Percentiles rank a stretch among this genome's conserved stretches.
Evolutionary conservation across 53 echinoderm and acorn worm genomes (phyloP).

Genomic region (Henricia sp.): DNA sequence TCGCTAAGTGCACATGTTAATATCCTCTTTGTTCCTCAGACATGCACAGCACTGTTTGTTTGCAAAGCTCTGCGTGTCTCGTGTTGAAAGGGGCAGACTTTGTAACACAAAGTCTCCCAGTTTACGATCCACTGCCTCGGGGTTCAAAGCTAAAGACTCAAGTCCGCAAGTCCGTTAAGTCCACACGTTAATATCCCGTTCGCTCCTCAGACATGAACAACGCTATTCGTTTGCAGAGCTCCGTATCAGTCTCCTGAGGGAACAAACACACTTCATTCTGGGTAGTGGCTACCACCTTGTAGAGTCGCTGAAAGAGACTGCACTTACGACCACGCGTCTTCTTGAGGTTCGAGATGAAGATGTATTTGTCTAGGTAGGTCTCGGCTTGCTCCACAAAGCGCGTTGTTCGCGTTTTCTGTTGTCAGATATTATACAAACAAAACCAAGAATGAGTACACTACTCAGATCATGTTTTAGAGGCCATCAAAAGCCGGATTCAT

Average conservation of each 20-base stretch:
- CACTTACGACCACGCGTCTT: constrained; percentile 89
- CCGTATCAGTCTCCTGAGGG: constrained; percentile 77
- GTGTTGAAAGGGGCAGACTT: neutral
- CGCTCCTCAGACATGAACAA: constrained; percentile 71
- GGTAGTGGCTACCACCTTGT: constrained; percentile 89
- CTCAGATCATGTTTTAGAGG: too few relatives aligned
- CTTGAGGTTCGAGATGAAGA: constrained; percentile 90
- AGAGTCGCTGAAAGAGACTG: constrained; percentile 82
- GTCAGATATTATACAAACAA: neutral
- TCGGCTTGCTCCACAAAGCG: constrained; percentile 86
- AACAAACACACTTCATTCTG: constrained; percentile 96
- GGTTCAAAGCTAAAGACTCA: neutral
- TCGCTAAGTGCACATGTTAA: neutral
- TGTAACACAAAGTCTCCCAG: neutral
- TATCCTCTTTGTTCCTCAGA: too few relatives aligned
- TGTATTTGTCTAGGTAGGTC: constrained; percentile 92
- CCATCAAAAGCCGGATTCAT: too few relatives aligned
- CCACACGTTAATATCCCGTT: constrained; percentile 38
- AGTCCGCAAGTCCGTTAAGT: neutral
- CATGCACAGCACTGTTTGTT: too few relatives aligned
- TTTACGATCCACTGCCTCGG: neutral
- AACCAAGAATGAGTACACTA: too few relatives aligned
- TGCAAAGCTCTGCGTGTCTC: neutral
- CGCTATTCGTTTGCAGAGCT: constrained; percentile 83
- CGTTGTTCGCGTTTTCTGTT: constrained; percentile 50